These are phyloP conservation scores for Stichopus chloronotus DNA, from an alignment of 35 echinoderm and acorn worm species.

Conservation along the genomic window DNA sequence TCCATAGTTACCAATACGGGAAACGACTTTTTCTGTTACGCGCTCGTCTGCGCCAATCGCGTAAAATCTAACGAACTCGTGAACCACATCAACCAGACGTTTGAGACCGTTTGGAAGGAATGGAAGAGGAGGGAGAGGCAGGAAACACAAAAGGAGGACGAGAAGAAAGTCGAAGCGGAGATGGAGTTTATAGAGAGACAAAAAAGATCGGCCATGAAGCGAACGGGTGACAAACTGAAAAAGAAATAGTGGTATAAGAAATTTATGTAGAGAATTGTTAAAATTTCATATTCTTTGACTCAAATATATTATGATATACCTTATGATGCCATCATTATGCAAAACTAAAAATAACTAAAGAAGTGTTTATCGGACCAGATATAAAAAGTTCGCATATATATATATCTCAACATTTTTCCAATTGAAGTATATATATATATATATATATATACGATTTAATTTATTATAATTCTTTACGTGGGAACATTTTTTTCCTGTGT, in stretches of 20 bases:
- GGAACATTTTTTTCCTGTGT: too few relatives aligned
- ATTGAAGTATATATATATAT: not conserved
- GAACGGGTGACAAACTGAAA: constrained; percentile 16
- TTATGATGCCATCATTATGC: not conserved
- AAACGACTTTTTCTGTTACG: constrained; percentile 44
- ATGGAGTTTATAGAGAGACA: constrained; percentile 37
- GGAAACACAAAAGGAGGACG: constrained; percentile 33
- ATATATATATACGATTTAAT: too few relatives aligned
- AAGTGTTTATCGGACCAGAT: not conserved
- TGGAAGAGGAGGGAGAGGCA: constrained; percentile 59
- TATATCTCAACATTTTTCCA: not conserved
- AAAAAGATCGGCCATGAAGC: constrained; percentile 17
- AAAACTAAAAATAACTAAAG: not conserved
- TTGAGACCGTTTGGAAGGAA: constrained; percentile 56
- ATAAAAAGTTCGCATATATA: not conserved
- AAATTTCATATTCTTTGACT: too few relatives aligned
- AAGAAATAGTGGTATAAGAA: not conserved
- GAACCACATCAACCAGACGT: constrained; percentile 51
- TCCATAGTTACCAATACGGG: constrained; percentile 51
- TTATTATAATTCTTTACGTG: too few relatives aligned
- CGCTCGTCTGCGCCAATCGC: constrained; percentile 35
- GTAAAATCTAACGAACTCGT: constrained; percentile 48
- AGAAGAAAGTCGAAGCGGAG: constrained; percentile 39
- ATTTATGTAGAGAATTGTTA: not conserved
- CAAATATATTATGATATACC: not conserved